Evolutionary conservation across 2,888 invertebrate species (phyloP).

Genomic region (Bursaphelenchus okinawaensis): DNA sequence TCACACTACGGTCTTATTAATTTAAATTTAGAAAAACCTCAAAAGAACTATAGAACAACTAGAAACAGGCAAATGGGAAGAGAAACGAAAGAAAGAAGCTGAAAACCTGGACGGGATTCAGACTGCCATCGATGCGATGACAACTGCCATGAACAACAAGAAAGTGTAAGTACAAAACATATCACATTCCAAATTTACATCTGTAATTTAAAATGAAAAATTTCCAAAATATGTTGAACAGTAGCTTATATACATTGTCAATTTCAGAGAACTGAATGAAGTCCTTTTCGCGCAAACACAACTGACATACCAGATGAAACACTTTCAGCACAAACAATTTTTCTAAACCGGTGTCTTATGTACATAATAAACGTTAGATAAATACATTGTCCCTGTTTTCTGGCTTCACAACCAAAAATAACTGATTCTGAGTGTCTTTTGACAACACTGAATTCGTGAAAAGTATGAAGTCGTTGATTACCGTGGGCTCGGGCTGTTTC

Average conservation of each 20-base stretch:
- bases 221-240: not conserved
- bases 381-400: conserved; percentile 14
- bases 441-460: conserved; percentile 27
- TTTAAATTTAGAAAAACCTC: not conserved
- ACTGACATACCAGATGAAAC: not conserved
- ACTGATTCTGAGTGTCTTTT: conserved; percentile 16
- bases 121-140: not conserved
- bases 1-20: not conserved
- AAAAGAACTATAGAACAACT: not conserved
- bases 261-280: not conserved
- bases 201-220: too few relatives aligned
- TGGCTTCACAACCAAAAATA: conserved; percentile 20
- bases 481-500: conserved; percentile 36
- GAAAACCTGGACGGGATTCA: not conserved
- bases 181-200: too few relatives aligned
- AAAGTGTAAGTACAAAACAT: not conserved
- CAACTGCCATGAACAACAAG: not conserved
- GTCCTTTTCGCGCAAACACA: not conserved
- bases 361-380: not conserved
- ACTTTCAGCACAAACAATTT: not conserved
- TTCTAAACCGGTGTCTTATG: not conserved
- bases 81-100: not conserved
- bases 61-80: not conserved
- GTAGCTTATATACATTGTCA: not conserved
- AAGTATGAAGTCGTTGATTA: conserved; percentile 26